Conservation (phyloP, 37 sponge, comb jelly and placozoan species). For the Oscarella lobularis region DNA sequence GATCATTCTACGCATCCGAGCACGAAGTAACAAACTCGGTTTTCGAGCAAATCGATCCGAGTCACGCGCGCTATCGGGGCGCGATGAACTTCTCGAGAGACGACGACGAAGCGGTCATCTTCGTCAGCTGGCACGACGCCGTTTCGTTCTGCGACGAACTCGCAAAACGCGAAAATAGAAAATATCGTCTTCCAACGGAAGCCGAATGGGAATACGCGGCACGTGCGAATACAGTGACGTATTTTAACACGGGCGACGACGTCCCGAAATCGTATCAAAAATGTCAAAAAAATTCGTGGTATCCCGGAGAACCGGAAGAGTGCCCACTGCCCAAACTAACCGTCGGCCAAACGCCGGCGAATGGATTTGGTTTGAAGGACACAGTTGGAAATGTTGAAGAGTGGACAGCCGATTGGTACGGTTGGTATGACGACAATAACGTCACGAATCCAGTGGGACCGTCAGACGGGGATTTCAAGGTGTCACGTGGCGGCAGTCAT, state of each 20-base stretch:
- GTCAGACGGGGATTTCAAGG: constrained; percentile 3
- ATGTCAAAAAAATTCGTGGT: constrained; percentile 5
- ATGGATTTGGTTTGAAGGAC: constrained; percentile 1
- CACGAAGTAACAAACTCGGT: not conserved
- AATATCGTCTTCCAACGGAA: constrained; percentile 9
- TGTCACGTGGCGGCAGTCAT: constrained; percentile 5
- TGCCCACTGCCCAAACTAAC: not conserved
- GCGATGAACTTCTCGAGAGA: not conserved
- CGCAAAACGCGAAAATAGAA: not conserved
- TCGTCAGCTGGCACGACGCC: constrained; percentile 7
- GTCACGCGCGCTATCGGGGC: not conserved
- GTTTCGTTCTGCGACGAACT: not conserved
- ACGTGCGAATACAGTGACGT: not conserved
- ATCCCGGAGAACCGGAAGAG: not conserved
- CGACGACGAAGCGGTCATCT: constrained; percentile 7
- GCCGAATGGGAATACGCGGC: constrained; percentile 9
- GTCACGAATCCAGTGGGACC: constrained; percentile 1
- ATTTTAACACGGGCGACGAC: not conserved
- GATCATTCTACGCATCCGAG: not conserved
- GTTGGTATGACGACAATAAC: not conserved
- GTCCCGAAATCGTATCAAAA: constrained; percentile 8
- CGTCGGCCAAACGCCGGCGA: not conserved
- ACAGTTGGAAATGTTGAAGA: constrained; percentile 7
- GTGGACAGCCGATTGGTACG: constrained; percentile 1
- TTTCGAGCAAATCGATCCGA: not conserved